Evolutionary conservation across 2,888 invertebrate genomes (phyloP).

Genomic region (Apodemia duryi): DNA sequence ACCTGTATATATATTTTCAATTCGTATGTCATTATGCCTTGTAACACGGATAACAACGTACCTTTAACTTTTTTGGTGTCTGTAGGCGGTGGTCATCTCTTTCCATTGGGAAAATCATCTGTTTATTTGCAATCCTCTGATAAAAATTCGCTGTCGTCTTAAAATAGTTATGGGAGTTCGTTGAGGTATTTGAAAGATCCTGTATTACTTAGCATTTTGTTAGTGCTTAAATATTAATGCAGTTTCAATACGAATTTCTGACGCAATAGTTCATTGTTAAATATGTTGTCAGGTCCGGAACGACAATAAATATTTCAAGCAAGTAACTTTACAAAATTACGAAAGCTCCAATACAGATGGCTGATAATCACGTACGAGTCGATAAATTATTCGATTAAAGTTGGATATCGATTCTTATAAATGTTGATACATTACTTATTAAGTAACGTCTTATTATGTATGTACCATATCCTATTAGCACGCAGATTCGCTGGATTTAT

Average conservation of each 20-base stretch:
- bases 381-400: slow-evolving; percentile 3
- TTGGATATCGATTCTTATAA: background rate
- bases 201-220: background rate
- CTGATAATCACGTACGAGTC: slow-evolving; percentile 11
- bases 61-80: too few species aligned
- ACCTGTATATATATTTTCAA: too few species aligned
- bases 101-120: too few species aligned
- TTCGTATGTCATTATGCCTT: too few species aligned
- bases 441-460: background rate
- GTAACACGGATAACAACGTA: too few species aligned
- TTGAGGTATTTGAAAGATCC: too few species aligned
- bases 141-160: too few species aligned
- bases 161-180: too few species aligned
- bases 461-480: too few species aligned
- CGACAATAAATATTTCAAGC: background rate
- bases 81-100: too few species aligned
- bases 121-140: too few species aligned
- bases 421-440: background rate
- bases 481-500: too few species aligned
- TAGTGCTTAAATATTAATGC: background rate
- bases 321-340: background rate
- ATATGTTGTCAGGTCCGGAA: background rate
- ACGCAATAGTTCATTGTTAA: slow-evolving; percentile 6
- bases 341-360: background rate
- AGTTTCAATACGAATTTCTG: background rate